phyloP scores from a whole-genome alignment of 2,888 invertebrate species.

The Halocaridina rubra region DNA sequence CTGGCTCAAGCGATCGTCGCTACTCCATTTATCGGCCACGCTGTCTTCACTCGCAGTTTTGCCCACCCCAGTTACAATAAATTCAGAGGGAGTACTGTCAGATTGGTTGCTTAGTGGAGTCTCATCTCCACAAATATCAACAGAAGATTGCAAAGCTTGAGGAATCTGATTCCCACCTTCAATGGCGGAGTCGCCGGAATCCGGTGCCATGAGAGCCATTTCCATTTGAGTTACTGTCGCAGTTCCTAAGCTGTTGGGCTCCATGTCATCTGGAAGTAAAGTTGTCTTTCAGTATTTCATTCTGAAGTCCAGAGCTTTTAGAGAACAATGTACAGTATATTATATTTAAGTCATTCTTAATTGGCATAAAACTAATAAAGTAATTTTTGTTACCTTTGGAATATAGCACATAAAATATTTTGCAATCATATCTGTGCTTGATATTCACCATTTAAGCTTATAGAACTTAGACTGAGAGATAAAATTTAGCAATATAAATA shows the following conservation, averaged over 20 bases:
- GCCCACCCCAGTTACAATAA: constrained; percentile 1
- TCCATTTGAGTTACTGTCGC: constrained; percentile 34
- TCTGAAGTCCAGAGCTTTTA: too few relatives aligned
- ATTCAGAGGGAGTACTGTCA: neutral
- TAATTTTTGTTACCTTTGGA: too few relatives aligned
- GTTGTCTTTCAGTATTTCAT: too few relatives aligned
- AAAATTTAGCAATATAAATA: too few relatives aligned
- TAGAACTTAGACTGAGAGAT: too few relatives aligned
- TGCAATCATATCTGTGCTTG: too few relatives aligned
- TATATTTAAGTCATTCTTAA: too few relatives aligned
- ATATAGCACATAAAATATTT: too few relatives aligned
- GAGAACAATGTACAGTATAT: too few relatives aligned
- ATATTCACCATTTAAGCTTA: too few relatives aligned
- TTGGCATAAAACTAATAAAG: too few relatives aligned
- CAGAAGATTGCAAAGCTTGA: neutral
- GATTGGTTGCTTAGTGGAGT: neutral
- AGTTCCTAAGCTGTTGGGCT: constrained; percentile 22
- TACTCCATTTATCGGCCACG: constrained; percentile 33
- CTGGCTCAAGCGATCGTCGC: constrained; percentile 31
- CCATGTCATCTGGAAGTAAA: constrained; percentile 25
- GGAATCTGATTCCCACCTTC: neutral
- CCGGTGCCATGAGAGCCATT: neutral
- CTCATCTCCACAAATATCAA: constrained; percentile 13
- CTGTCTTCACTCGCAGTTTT: constrained; percentile 51
- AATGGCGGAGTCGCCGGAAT: constrained; percentile 2